Evolutionary conservation across 2,797 vertebrate species (phyloP), one percentile per base, ranked within the genome.

Genomic region (Chelon auratus): DNA sequence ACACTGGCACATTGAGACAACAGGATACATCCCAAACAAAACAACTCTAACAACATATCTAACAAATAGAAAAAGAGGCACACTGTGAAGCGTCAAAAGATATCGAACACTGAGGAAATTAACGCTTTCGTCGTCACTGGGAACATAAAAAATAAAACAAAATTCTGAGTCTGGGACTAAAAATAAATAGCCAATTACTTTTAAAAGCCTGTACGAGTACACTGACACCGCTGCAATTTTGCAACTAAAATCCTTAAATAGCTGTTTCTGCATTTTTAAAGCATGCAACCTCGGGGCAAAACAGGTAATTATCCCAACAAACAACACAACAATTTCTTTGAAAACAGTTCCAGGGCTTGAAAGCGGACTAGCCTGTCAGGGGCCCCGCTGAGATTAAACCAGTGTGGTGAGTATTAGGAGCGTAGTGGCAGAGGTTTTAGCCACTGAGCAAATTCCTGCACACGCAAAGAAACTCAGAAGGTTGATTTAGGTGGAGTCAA

Each of bases 401-500:
- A 65, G 77, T n/a, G 53, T 72, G 71, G 69, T 40, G 69, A 88
- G 64, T 48, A 67, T 84, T 70, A 60, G 78, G 36, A 80, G 72
- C 72, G 88, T 87, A 76, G 72, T 51, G 55, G 63, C 71, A 20
- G 42, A 70, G 55, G 56, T 58, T 79, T 59, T 62, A 62, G 51
- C 70, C 66, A 56, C 64, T 37, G 67, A 60, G 75, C 26, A 52
- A 82, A 85, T 70, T 87, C 76, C 72, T 71, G 18, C 53, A 57
- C 67, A 78, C 61, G 68, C 60, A 72, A 73, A 65, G n/a, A 83
- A 65, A 72, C 59, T 67, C 57, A 52, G 61, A 53, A 72, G 77
- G 54, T 55, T 80, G 81, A 83, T 78, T 40, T 72, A 66, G 84
- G 82, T 80, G 11, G 37, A 73, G 72, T 86, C 67, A 83, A 86